phyloP scores from a whole-genome alignment of 2,113 vertebrate genomes.

The Dinomys branickii region DNA sequence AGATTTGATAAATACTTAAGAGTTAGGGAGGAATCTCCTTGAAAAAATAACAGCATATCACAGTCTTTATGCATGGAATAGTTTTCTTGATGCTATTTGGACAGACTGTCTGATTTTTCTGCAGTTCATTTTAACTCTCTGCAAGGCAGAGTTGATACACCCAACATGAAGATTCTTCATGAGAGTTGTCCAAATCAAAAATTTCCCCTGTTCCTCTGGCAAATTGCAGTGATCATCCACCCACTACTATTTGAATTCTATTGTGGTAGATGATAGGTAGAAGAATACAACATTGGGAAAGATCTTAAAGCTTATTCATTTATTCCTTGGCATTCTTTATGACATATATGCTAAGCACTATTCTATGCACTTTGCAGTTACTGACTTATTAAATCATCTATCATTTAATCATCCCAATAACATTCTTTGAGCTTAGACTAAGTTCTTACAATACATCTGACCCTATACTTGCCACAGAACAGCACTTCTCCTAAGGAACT shows the following conservation, averaged over 20 bases:
- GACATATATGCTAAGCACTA: not conserved
- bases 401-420: not conserved
- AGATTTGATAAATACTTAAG: not conserved
- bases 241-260: not conserved
- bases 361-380: not conserved
- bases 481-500: not conserved
- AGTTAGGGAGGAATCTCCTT: not conserved
- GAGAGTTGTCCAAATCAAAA: not conserved
- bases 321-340: not conserved
- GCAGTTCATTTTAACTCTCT: not conserved
- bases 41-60: not conserved
- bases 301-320: no score
- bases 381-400: not conserved
- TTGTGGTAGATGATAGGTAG: not conserved
- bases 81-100: not conserved
- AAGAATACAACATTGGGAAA: not conserved
- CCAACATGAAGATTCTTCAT: not conserved
- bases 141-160: not conserved
- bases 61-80: not conserved
- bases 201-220: not conserved
- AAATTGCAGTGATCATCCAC: not conserved
- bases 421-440: not conserved
- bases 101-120: not conserved
- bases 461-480: not conserved
- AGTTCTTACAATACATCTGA: not conserved